Evolutionary conservation across 2,797 vertebrate genomes (phyloP), one percentile per base, ranked within the genome.

Genomic region (Avahi laniger): DNA sequence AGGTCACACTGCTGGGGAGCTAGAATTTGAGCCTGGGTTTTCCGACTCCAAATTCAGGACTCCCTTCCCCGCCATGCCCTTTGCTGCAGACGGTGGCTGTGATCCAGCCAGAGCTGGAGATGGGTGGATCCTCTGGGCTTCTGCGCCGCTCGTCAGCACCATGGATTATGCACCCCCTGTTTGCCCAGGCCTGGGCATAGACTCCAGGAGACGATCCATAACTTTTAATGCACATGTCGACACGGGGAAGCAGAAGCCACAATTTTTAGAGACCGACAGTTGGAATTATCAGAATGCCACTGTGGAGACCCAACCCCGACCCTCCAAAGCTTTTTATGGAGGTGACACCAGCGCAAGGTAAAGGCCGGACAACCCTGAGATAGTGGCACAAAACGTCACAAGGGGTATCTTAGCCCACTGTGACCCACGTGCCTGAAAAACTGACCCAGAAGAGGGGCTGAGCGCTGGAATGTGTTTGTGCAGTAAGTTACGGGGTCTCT

Each of bases 391-490:
- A 35, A 79, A 48, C 0, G 12, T 43, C 41, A 14, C 0, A 0
- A 43, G 38, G 28, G 6, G 0, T 13, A 1, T 20, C 76, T 78
- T 5, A 14, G 33, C 20, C 35, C 5, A 2, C 35, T 2, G 4
- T 18, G 35, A 63, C 17, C 72, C 72, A n/a, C 17, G 3, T 11
- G 61, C 41, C 67, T 54, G 14, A 89, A 92, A 48, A 38, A 76
- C 15, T 41, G 33, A 43, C 28, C 33, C 2, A 46, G 38, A 46
- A 73, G 46, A 61, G 20, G 38, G 7, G 18, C 46, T 30, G 30
- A 46, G 33, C 12, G 7, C 33, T 43, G 3, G 15, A 17, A 43
- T 0, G 7, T 2, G 0, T 4, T 22, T 50, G 0, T 5, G 2
- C 7, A 8, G 11, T 20, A 26, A 43, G n/a, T 61, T 54, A 13